A percentile compares a stretch with the other conserved stretches of the same genome.
These are phyloP conservation scores for Scylla paramamosain DNA, from an alignment of 1,140 invertebrate genomes.

Conservation along the genomic window DNA sequence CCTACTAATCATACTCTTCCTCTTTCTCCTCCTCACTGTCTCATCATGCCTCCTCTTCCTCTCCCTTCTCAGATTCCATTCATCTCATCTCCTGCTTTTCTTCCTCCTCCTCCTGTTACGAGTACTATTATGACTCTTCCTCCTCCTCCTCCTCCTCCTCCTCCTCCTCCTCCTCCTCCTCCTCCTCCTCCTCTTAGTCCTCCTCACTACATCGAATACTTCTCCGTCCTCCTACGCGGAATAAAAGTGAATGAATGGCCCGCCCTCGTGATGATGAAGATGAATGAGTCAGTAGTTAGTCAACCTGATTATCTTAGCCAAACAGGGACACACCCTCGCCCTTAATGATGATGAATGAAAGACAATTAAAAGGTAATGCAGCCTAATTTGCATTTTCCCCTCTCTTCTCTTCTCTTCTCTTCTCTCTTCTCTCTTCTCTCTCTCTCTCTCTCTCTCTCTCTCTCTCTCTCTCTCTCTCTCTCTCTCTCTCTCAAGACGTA, in stretches of 20 bases:
- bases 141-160: too few relatives aligned
- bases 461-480: neutral
- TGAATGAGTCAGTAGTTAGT: constrained; percentile 1
- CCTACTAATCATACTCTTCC: too few relatives aligned
- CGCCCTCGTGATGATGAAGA: neutral
- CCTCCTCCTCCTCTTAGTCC: too few relatives aligned
- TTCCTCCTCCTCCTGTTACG: neutral
- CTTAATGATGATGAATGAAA: constrained; percentile 13
- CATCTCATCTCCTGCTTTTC: neutral
- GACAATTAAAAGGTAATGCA: constrained; percentile 3
- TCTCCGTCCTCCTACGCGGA: neutral
- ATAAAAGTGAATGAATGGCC: neutral
- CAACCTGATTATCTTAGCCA: constrained; percentile 4
- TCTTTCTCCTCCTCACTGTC: too few relatives aligned
- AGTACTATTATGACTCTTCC: too few relatives aligned
- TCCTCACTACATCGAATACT: too few relatives aligned
- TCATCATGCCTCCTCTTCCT: too few relatives aligned
- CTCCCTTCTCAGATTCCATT: too few relatives aligned
- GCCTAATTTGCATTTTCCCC: neutral
- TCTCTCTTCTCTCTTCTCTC: neutral
- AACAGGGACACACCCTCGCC: neutral
- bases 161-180: too few relatives aligned
- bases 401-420: neutral
- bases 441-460: constrained; percentile 19
- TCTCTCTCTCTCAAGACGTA: too few relatives aligned